Conservation (phyloP, 2,113 vertebrate species). For the Peromyscus polionotus region DNA sequence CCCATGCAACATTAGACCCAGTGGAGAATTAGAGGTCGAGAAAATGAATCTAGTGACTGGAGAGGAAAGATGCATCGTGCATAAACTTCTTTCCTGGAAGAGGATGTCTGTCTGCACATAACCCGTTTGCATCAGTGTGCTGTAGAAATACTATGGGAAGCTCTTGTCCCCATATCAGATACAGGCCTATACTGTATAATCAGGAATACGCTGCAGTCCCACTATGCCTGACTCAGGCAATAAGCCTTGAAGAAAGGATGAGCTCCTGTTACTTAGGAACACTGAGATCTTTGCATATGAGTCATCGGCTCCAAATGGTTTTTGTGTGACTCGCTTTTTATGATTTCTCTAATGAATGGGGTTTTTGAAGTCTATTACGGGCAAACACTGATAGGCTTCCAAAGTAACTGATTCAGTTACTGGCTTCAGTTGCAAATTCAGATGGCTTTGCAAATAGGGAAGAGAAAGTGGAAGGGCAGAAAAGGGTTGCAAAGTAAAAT, state of each 20-base stretch:
- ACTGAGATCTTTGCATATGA: slow-evolving; percentile 14
- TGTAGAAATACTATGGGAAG: neutral
- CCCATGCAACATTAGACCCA: neutral
- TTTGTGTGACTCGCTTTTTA: neutral
- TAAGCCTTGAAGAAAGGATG: neutral
- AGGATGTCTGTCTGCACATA: neutral
- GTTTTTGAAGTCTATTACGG: slow-evolving; percentile 49
- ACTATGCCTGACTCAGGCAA: neutral
- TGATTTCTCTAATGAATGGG: slow-evolving; percentile 20
- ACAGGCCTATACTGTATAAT: neutral
- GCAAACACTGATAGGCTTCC: slow-evolving; percentile 41
- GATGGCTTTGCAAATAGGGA: neutral
- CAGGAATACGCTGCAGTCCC: neutral
- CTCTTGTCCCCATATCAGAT: no score
- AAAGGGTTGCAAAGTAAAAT: neutral
- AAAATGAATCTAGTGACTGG: neutral
- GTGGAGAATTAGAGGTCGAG: no score
- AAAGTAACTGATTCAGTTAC: neutral
- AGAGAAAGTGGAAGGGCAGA: neutral
- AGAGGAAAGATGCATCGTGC: neutral
- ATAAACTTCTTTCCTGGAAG: neutral
- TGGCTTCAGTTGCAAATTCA: neutral
- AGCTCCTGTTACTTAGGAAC: neutral
- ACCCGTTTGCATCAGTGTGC: neutral
- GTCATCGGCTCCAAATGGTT: neutral